These are phyloP conservation scores for Pedicia rivosa DNA, from an alignment of 2,888 invertebrate species.

Conservation along the genomic window DNA sequence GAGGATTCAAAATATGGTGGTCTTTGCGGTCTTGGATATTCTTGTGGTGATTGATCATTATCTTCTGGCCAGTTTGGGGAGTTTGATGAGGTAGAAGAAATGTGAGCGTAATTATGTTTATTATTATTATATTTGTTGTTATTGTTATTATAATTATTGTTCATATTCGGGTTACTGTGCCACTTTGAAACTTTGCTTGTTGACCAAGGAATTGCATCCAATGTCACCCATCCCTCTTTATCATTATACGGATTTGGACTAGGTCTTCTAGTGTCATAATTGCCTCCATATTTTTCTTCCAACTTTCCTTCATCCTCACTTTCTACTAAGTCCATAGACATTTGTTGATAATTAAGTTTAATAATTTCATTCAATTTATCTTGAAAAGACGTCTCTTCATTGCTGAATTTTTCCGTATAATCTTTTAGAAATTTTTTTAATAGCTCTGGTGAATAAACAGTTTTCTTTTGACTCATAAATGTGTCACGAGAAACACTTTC, in stretches of 20 bases:
- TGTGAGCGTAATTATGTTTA: too few relatives aligned
- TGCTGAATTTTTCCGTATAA: constrained; percentile 39
- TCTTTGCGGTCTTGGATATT: too few relatives aligned
- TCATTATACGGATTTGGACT: constrained; percentile 36
- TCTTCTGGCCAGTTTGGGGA: too few relatives aligned
- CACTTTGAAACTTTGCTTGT: constrained; percentile 66
- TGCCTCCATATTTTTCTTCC: constrained; percentile 5
- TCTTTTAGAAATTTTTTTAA: constrained; percentile 43
- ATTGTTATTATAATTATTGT: constrained; percentile 1
- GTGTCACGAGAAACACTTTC: constrained; percentile 6
- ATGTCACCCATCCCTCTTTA: constrained; percentile 58
- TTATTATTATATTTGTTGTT: neutral
- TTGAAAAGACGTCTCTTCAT: neutral
- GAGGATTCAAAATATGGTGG: too few relatives aligned
- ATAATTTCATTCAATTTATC: constrained; percentile 6
- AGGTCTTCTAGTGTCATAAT: constrained; percentile 22
- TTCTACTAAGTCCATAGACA: constrained; percentile 5
- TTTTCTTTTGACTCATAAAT: constrained; percentile 22
- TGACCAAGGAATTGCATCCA: constrained; percentile 66
- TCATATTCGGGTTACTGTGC: constrained; percentile 29
- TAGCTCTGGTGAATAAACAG: constrained; percentile 34
- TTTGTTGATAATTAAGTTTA: constrained; percentile 1
- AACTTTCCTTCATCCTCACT: constrained; percentile 8
- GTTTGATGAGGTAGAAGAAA: too few relatives aligned
- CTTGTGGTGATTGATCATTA: too few relatives aligned